These are phyloP conservation scores for Oryzias sinensis DNA, from an alignment of 2,797 vertebrate genomes.

Conservation along the genomic window DNA sequence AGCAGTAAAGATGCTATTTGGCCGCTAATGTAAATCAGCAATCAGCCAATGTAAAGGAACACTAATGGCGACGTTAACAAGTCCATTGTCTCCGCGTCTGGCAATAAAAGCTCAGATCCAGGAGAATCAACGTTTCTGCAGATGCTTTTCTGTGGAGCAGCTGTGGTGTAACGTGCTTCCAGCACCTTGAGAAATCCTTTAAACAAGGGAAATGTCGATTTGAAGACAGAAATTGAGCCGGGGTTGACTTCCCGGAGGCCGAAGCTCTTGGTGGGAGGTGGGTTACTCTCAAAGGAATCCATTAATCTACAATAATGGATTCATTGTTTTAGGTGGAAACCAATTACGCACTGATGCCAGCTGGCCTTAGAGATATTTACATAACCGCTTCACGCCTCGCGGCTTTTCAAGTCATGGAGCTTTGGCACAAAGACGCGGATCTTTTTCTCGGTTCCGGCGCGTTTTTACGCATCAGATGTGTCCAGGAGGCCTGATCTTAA, in stretches of 20 bases:
- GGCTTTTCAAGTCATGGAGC: slow-evolving; percentile 24
- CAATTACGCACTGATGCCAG: slow-evolving; percentile 53
- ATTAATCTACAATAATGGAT: slow-evolving; percentile 78
- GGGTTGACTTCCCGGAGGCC: slow-evolving; percentile 32
- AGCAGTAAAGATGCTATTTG: slow-evolving; percentile 80
- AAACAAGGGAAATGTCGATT: neutral
- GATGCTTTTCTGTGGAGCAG: neutral
- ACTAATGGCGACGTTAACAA: slow-evolving; percentile 84
- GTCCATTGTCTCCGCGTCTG: slow-evolving; percentile 57
- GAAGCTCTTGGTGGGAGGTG: slow-evolving; percentile 70
- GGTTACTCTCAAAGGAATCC: slow-evolving; percentile 72
- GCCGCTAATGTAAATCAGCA: slow-evolving; percentile 84
- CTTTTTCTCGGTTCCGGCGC: no score
- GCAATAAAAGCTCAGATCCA: slow-evolving; percentile 50
- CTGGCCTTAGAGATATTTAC: slow-evolving; percentile 57
- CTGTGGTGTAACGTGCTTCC: neutral
- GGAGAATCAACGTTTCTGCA: slow-evolving; percentile 24
- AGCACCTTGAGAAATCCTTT: neutral
- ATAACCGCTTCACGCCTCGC: slow-evolving; percentile 44
- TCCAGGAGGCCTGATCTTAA: no score
- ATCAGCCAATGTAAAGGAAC: slow-evolving; percentile 84
- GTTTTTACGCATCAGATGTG: no score
- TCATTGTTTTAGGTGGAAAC: slow-evolving; percentile 67
- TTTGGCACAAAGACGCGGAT: no score
- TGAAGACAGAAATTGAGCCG: neutral